phyloP scores from a whole-genome alignment of 2,113 vertebrate species.

The Axis porcinus region DNA sequence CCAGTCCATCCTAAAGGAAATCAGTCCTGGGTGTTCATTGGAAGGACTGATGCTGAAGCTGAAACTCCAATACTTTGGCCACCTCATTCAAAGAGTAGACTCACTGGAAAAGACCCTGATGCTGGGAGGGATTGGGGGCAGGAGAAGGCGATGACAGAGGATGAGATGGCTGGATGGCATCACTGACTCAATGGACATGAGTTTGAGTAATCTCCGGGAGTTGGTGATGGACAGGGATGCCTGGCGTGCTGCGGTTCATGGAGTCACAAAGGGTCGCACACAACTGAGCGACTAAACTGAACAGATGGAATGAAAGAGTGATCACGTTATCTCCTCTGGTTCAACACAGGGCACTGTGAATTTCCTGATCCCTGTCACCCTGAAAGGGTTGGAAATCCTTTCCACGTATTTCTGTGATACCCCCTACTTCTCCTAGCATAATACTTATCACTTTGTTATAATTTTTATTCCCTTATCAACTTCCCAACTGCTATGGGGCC shows the following conservation, averaged over 20 bases:
- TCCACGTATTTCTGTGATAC: background rate
- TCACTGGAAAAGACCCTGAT: too few relatives aligned
- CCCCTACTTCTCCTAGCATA: background rate
- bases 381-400: background rate
- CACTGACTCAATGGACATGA: too few relatives aligned
- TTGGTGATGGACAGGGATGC: background rate
- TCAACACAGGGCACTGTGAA: background rate
- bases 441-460: background rate
- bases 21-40: too few relatives aligned
- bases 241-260: background rate
- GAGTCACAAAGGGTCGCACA: background rate
- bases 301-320: background rate
- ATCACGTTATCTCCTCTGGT: background rate
- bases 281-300: background rate
- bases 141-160: too few relatives aligned
- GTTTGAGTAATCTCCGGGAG: too few relatives aligned
- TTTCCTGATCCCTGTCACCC: background rate
- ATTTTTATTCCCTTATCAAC: slow-evolving; percentile 2
- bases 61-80: too few relatives aligned
- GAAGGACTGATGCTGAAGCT: too few relatives aligned
- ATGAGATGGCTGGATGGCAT: too few relatives aligned
- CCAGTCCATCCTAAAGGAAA: too few relatives aligned
- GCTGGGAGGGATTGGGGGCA: too few relatives aligned
- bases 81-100: too few relatives aligned
- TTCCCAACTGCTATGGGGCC: background rate